Evolutionary conservation across 2,113 vertebrate genomes (phyloP).

Genomic region (Seriola aureovittata): DNA sequence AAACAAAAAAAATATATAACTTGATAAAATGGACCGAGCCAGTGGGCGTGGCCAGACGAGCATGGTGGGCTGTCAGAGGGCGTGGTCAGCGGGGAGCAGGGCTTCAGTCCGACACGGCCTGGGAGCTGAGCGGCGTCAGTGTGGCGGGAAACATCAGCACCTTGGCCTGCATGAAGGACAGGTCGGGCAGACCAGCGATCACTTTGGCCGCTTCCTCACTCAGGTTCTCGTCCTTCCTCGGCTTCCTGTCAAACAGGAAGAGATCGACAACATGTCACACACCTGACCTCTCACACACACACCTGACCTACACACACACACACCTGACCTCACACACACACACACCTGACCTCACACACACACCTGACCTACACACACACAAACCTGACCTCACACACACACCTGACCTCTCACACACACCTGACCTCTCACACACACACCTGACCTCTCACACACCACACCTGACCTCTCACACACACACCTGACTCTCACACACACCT

Average conservation of each 20-base stretch:
- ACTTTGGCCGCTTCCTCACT: slow-evolving; percentile 94
- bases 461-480: too few relatives aligned
- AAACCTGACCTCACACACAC: too few relatives aligned
- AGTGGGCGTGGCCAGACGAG: not conserved
- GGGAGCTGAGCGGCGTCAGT: slow-evolving; percentile 88
- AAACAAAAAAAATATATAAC: not conserved
- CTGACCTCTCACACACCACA: too few relatives aligned
- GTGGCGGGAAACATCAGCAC: slow-evolving; percentile 98
- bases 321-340: too few relatives aligned
- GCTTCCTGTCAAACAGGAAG: slow-evolving; percentile 84
- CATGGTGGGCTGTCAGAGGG: not conserved
- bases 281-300: too few relatives aligned
- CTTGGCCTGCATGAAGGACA: slow-evolving; percentile 99
- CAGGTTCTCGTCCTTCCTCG: slow-evolving; percentile 93
- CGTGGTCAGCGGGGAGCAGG: not conserved
- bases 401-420: too few relatives aligned
- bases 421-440: too few relatives aligned
- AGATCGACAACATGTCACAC: not conserved
- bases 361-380: too few relatives aligned
- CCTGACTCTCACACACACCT: too few relatives aligned
- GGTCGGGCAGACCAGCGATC: slow-evolving; percentile 92
- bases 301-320: too few relatives aligned
- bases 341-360: too few relatives aligned
- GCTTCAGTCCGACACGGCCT: slow-evolving; percentile 71
- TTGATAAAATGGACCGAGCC: slow-evolving; percentile 6